These are phyloP conservation scores for Phenacoccus solenopsis DNA, from an alignment of 1,140 invertebrate genomes.

Conservation along the genomic window DNA sequence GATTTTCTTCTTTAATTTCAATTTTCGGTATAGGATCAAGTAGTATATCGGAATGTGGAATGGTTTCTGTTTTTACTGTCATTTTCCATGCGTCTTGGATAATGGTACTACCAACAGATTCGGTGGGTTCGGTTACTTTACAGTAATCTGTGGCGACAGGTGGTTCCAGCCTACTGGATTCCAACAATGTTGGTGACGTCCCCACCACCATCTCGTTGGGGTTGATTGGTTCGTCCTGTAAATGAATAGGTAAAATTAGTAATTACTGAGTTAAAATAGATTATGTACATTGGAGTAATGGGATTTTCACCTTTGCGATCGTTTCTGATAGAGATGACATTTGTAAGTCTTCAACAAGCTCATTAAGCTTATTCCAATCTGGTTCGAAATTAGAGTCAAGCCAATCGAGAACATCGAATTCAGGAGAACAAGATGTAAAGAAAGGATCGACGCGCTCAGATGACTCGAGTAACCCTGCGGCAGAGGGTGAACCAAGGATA, in stretches of 20 bases:
- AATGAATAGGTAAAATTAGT: conserved; percentile 10
- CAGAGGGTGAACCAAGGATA: conserved; percentile 55
- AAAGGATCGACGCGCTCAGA: conserved; percentile 37
- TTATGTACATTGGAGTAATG: background rate
- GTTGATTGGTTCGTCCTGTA: background rate
- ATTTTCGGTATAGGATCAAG: background rate
- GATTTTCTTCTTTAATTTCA: background rate
- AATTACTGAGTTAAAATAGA: background rate
- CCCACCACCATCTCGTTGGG: conserved; percentile 3
- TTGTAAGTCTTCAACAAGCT: background rate
- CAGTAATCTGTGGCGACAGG: background rate
- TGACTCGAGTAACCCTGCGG: conserved; percentile 59
- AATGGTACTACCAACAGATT: background rate
- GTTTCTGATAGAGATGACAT: background rate
- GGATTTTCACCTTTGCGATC: background rate
- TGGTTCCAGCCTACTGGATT: background rate
- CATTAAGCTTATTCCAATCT: background rate
- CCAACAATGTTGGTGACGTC: background rate
- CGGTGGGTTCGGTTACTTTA: background rate
- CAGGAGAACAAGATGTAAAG: background rate
- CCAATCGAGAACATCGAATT: background rate
- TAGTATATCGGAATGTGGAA: background rate
- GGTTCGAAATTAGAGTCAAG: background rate
- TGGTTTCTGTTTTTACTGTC: background rate
- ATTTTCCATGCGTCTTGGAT: conserved; percentile 1